Percentiles rank a stretch among this genome's conserved stretches.
Evolutionary conservation across 1,140 invertebrate genomes (phyloP).

Genomic region (Neodiprion virginianus): DNA sequence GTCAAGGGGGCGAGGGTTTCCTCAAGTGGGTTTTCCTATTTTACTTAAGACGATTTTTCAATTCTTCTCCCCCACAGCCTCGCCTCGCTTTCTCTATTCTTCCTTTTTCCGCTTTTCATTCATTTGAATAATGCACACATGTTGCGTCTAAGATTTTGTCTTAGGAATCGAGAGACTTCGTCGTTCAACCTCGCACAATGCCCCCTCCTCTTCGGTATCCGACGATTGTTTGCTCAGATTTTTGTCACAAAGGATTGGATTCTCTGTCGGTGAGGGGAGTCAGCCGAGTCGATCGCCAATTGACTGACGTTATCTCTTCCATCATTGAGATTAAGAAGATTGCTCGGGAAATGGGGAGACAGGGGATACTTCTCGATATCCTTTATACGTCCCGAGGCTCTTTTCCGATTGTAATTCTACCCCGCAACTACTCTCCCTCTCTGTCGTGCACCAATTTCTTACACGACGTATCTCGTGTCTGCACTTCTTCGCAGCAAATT

Average conservation of each 20-base stretch:
- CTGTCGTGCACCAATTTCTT: neutral
- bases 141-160: too few relatives aligned
- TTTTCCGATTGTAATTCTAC: conserved; percentile 3
- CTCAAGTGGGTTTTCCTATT: neutral
- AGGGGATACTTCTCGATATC: neutral
- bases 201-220: neutral
- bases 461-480: too few relatives aligned
- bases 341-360: neutral
- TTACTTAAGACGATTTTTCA: neutral
- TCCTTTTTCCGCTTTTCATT: too few relatives aligned
- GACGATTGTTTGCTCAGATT: conserved; percentile 18
- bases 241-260: conserved; percentile 15
- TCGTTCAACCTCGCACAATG: conserved; percentile 21
- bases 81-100: too few relatives aligned
- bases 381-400: neutral
- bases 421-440: neutral
- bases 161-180: conserved; percentile 1
- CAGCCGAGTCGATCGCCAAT: conserved; percentile 25
- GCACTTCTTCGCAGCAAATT: too few relatives aligned
- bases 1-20: too few relatives aligned
- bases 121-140: too few relatives aligned
- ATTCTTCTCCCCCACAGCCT: too few relatives aligned
- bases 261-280: conserved; percentile 5
- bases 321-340: conserved; percentile 23
- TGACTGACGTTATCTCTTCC: conserved; percentile 25